Evolutionary conservation across 2,888 invertebrate genomes (phyloP).

Genomic region (Cordilura impudica): DNA sequence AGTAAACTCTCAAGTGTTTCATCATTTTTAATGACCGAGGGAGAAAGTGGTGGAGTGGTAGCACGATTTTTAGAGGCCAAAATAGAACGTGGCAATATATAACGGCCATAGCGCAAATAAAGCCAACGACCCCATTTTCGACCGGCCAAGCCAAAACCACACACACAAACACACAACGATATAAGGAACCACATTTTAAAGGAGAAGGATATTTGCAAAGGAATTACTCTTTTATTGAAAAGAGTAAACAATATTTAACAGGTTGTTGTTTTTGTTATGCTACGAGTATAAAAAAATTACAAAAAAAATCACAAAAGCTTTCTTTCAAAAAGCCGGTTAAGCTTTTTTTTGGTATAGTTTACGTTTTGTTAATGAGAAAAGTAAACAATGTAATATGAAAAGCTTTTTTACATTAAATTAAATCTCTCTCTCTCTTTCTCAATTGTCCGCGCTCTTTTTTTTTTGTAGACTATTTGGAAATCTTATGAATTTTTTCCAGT

Average conservation of each 20-base stretch:
- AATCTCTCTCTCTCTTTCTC: background rate
- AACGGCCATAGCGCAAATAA: constrained; percentile 75
- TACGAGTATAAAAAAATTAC: no score
- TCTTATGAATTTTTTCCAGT: background rate
- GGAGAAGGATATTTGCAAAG: background rate
- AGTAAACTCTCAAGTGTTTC: constrained; percentile 74
- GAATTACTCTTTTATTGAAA: background rate
- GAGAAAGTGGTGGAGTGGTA: constrained; percentile 75
- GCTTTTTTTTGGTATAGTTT: constrained; percentile 23
- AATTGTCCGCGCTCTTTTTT: background rate
- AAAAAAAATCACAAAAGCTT: constrained; percentile 23
- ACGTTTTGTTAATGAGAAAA: constrained; percentile 20
- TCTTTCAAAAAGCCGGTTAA: constrained; percentile 39
- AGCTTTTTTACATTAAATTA: constrained; percentile 41
- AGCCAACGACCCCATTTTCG: constrained; percentile 75
- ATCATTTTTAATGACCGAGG: constrained; percentile 70
- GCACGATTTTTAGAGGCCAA: constrained; percentile 73
- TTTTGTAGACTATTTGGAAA: constrained; percentile 2
- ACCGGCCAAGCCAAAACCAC: constrained; percentile 69
- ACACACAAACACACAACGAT: constrained; percentile 67
- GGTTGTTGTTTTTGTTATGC: background rate
- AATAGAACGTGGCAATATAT: constrained; percentile 73
- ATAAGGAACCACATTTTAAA: constrained; percentile 74
- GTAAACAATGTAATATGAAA: constrained; percentile 17
- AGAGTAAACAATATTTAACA: background rate